Evolutionary conservation across 64 coral and sea anemone genomes (phyloP), one percentile per base, ranked within the genome.

Genomic region (Montipora efflorescens): DNA sequence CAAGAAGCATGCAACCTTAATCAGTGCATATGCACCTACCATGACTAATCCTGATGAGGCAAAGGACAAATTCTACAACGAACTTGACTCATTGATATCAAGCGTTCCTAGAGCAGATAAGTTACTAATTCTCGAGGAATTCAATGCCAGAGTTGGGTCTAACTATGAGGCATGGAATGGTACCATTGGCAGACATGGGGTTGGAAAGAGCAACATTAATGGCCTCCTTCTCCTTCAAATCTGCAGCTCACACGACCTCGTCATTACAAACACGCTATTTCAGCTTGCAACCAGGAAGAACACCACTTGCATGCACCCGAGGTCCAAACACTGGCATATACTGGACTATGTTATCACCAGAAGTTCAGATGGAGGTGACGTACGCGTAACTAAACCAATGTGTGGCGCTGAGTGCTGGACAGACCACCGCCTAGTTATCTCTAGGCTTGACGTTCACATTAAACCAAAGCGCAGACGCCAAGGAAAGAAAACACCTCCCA

Each of bases 311-410:
- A 84, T 81, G 79, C 78, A 83, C n/a, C 83, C 62, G 20, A 87
- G 83, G 83, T 87, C 83, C 59, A 87, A 87, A 87, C 83, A 87
- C 68, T 87, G 83, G 66, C 83, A 87, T 70, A 87, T 70, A 62
- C 62, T 87, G 62, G 83, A 87, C 44, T 87, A 69, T 71, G 45
- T 87, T 67, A 87, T 87, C 83, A 87, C 59, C 46, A 72, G 83
- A 13, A 87, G 62, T 23, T 69, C 83, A 69, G 84, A 87, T 52
- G 18, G 84, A 74, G 67, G 66, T 15, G 84, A 87, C 48, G 84
- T 87, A 47, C n/a, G 68, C 16, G 67, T 74, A 52, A 87, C 84
- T 74, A 87, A 74, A 87, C 47, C 84, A 47, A 74, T 87, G 84
- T 87, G 47, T 87, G 84, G 84, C 19, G 48, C 67, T 22, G 69